phyloP scores from a whole-genome alignment of 2,888 invertebrate genomes.

The Megalurothrips usitatus region DNA sequence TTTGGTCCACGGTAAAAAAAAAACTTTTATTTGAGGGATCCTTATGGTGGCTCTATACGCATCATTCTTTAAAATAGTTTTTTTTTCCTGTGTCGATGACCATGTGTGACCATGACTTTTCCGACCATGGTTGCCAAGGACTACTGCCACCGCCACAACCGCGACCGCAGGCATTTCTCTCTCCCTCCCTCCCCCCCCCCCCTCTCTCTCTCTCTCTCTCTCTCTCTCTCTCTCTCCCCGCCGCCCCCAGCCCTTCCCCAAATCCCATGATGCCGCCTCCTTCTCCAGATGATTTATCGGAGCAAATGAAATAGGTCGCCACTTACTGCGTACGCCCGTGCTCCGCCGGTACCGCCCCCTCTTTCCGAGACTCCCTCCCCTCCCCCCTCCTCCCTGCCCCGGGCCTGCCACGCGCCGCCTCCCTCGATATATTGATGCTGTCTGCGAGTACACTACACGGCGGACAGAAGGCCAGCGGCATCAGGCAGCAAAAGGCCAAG shows the following conservation, averaged over 20 bases:
- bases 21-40: no score
- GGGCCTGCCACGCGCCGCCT: not conserved
- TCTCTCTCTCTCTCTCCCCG: not conserved
- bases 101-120: no score
- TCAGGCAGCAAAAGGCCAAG: no score
- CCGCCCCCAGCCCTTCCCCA: not conserved
- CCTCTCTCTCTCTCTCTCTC: not conserved
- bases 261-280: no score
- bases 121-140: no score
- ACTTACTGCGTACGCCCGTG: not conserved
- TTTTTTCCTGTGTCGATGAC: no score
- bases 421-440: not conserved
- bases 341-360: not conserved
- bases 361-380: not conserved
- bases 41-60: no score
- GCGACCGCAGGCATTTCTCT: no score
- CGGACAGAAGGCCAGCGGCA: not conserved
- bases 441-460: not conserved
- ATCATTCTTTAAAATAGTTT: no score
- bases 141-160: no score
- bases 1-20: no score
- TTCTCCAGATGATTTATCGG: slow-evolving; percentile 13
- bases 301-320: slow-evolving; percentile 15
- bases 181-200: not conserved
- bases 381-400: not conserved